These are phyloP conservation scores for Caracal caracal DNA, from an alignment of 2,113 vertebrate species.

Conservation along the genomic window DNA sequence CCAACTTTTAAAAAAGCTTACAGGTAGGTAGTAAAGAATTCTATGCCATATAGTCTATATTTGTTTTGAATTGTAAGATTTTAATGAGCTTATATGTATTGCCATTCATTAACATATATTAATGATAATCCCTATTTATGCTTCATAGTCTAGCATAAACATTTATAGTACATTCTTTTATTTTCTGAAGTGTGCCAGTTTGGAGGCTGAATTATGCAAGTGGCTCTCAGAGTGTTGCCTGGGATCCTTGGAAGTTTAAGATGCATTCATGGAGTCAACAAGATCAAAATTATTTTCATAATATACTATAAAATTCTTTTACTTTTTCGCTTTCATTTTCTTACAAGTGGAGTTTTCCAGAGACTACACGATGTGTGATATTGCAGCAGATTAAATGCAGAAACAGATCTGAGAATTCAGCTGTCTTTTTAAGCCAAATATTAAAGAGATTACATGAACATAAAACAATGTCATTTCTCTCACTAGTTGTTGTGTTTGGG, in stretches of 20 bases:
- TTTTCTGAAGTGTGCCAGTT: not conserved
- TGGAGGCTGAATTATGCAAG: not conserved
- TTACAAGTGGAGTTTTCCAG: not conserved
- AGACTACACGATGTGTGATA: not conserved
- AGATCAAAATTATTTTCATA: slow-evolving; percentile 39
- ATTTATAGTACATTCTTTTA: not conserved
- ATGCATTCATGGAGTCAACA: slow-evolving; percentile 4
- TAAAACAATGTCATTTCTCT: slow-evolving; percentile 24
- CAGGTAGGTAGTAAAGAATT: not conserved
- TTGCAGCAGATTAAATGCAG: not conserved
- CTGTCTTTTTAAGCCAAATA: slow-evolving; percentile 17
- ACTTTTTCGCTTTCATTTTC: slow-evolving; percentile 26
- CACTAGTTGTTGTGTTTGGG: not conserved
- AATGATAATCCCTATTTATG: not conserved
- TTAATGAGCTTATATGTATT: not conserved
- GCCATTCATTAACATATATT: not conserved
- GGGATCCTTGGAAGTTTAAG: not conserved
- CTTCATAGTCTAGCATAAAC: not conserved
- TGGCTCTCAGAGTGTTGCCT: not conserved
- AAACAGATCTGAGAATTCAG: not conserved
- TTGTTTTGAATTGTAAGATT: slow-evolving; percentile 11
- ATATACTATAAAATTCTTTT: slow-evolving; percentile 14
- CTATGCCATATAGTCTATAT: not conserved
- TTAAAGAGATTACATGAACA: not conserved
- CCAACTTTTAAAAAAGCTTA: not conserved